Base-by-base conservation (phyloP, 1,140 invertebrate species). In the Hestina assimilis region DNA sequence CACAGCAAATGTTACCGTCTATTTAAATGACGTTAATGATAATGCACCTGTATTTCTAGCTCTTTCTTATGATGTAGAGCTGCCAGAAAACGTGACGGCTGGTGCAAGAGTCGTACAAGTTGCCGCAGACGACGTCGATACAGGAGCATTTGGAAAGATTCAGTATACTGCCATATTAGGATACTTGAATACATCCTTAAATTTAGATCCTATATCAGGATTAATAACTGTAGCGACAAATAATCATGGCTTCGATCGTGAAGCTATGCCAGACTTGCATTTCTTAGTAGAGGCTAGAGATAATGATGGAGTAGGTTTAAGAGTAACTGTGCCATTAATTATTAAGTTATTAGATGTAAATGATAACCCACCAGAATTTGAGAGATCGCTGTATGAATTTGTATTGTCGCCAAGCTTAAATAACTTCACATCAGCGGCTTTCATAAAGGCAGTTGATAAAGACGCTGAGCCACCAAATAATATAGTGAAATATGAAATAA, bases 21-120 rank as follows among this genome's bases (percentile, higher is more conserved):
- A 94, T 69, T 85, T 99, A 11, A 92, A 94, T 52, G 97, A 99
- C 79, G 90, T 95, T 2, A 98, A 99, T 74, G 97, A 98, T 73
- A 97, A 98, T 84, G 86, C 92, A 3, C 97, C 97, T 0, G 89
- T 93, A 42, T 99, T 99, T 77, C 84, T 92, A 5, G 89, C 93
- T 59, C 73, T 92, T 9, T 83, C 91, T 0, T 98, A 97, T 72
- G 89, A 92, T 33, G 93, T 93, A 0, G 92, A 93, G 20, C 68
- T 97, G 17, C 91, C 91, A 0, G 96, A 98, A 86, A 96, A 98
- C 75, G 91, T 94, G 14, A 93, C 93, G 9, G 89, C 91, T 11
- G 95, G 94, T 8, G 94, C 94, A 0, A 92, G 90, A 59, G 92
- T 97, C 0, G 74, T 93, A 4, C 92, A 93, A 89, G 94, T 96